These are phyloP conservation scores for Heterohyrax brucei DNA, from an alignment of 2,797 vertebrate species.

Conservation along the genomic window DNA sequence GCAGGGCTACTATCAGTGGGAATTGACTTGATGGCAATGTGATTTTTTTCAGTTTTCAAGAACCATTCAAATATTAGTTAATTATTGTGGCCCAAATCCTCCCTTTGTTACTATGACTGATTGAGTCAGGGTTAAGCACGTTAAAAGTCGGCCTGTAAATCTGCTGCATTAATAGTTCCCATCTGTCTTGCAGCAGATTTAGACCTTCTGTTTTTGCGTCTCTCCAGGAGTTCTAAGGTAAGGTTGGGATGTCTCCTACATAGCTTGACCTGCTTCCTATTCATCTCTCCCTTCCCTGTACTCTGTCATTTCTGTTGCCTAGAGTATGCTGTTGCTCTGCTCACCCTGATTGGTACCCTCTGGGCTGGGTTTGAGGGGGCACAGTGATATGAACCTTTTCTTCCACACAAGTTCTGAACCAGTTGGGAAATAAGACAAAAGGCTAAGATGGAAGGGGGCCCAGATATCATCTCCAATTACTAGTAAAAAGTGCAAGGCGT, in stretches of 20 bases:
- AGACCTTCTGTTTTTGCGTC: background rate
- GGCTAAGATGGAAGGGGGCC: background rate
- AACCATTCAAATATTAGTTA: slow-evolving; percentile 12
- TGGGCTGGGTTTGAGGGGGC: background rate
- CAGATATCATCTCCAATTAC: background rate
- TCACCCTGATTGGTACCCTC: background rate
- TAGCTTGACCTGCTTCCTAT: background rate
- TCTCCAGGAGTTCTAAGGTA: slow-evolving; percentile 39
- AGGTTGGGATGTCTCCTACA: background rate
- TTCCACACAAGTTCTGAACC: background rate
- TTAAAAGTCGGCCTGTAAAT: slow-evolving; percentile 1
- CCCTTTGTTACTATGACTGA: background rate
- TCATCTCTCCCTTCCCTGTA: background rate
- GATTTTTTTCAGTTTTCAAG: background rate
- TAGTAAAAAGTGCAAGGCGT: background rate
- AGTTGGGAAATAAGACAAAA: background rate
- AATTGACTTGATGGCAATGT: background rate
- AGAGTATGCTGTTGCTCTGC: background rate
- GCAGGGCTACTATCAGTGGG: background rate
- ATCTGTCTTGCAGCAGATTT: background rate
- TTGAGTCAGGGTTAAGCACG: background rate
- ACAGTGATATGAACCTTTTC: background rate
- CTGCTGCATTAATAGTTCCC: background rate
- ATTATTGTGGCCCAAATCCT: background rate
- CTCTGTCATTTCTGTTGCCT: background rate